Conservation (phyloP, 2,113 vertebrate genomes). For the Hyla sarda region DNA sequence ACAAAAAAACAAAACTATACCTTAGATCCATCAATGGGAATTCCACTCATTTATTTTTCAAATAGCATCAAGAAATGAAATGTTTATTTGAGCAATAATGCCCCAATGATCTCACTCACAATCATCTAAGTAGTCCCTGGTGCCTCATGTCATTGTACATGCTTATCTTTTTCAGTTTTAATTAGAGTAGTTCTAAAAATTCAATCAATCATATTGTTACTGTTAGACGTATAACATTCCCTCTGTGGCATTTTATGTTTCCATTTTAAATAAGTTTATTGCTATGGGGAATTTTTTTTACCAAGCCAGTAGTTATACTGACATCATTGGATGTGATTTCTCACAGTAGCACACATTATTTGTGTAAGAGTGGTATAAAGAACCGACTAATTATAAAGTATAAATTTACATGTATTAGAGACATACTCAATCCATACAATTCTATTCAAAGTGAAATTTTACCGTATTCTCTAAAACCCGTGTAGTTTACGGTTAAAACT, state of each 20-base stretch:
- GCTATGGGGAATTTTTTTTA: slow-evolving; percentile 13
- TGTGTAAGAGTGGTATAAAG: neutral
- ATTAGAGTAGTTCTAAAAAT: slow-evolving; percentile 54
- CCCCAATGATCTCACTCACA: slow-evolving; percentile 26
- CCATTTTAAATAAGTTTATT: slow-evolving; percentile 28
- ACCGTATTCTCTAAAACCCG: neutral
- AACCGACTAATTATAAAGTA: neutral
- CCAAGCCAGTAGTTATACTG: slow-evolving; percentile 31
- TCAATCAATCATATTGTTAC: slow-evolving; percentile 57
- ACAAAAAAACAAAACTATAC: neutral
- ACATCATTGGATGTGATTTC: slow-evolving; percentile 5
- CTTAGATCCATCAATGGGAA: slow-evolving; percentile 27
- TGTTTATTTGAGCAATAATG: slow-evolving; percentile 35
- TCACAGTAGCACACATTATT: slow-evolving; percentile 2
- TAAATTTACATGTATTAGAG: neutral
- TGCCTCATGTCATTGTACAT: slow-evolving; percentile 44
- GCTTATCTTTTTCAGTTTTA: slow-evolving; percentile 52
- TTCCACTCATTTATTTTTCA: slow-evolving; percentile 39
- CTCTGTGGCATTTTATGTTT: slow-evolving; percentile 16
- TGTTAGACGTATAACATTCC: slow-evolving; percentile 37
- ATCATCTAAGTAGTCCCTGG: slow-evolving; percentile 11
- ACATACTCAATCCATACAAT: neutral
- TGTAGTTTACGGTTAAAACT: too few species aligned
- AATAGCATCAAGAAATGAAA: slow-evolving; percentile 24
- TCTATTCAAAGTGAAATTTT: neutral